A percentile compares a stretch with the other conserved stretches of the same genome.
Evolutionary conservation across 2,797 vertebrate genomes (phyloP).

Genomic region (Pipistrellus pygmaeus): DNA sequence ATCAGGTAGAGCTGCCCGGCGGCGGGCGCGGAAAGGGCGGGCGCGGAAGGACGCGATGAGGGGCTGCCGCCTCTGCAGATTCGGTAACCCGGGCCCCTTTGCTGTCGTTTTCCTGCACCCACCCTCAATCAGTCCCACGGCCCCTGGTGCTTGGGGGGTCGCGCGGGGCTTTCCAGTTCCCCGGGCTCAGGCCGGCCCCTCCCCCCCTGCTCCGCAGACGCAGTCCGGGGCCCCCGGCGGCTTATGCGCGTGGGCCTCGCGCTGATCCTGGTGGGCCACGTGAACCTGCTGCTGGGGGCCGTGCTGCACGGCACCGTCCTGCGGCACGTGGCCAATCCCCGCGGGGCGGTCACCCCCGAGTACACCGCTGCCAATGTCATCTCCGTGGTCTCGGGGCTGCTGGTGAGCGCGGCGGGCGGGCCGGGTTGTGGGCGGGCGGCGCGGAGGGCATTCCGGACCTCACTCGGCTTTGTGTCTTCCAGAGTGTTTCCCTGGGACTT

Average conservation of each 20-base stretch:
- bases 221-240: slow-evolving; percentile 89
- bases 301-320: slow-evolving; percentile 95
- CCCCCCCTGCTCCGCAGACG: slow-evolving; percentile 85
- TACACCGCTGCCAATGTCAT: slow-evolving; percentile 94
- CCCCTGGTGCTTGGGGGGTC: rapidly evolving
- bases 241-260: slow-evolving; percentile 93
- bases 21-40: not conserved
- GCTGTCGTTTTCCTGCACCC: not conserved
- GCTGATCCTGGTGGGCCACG: slow-evolving; percentile 94
- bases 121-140: rapidly evolving
- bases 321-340: slow-evolving; percentile 94
- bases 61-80: slow-evolving; percentile 62
- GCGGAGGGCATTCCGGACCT: not conserved
- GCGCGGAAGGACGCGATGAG: slow-evolving; percentile 27
- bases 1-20: slow-evolving; percentile 42
- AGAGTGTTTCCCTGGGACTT: slow-evolving; percentile 94
- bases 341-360: slow-evolving; percentile 88
- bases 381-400: slow-evolving; percentile 93
- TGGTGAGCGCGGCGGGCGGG: slow-evolving; percentile 87
- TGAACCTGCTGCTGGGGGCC: slow-evolving; percentile 94
- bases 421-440: not conserved
- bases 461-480: slow-evolving; percentile 66
- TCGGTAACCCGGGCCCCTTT: slow-evolving; percentile 69
- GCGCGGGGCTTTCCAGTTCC: rapidly evolving
- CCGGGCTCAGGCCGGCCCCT: not conserved